These are phyloP conservation scores for Myocastor coypus DNA, from an alignment of 2,113 vertebrate species.

Conservation along the genomic window DNA sequence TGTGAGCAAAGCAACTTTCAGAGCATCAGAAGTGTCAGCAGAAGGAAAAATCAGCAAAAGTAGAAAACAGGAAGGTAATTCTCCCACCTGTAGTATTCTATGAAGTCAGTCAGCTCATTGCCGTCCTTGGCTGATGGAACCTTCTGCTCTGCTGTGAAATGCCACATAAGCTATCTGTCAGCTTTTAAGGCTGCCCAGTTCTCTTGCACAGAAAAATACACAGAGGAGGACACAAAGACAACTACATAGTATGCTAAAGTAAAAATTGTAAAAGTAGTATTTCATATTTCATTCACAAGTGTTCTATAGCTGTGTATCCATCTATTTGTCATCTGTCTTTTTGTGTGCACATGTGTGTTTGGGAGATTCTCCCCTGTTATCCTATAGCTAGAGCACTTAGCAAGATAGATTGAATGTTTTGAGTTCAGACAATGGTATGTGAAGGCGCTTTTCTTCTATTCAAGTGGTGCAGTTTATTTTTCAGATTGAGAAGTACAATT, in stretches of 20 bases:
- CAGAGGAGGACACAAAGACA: conserved; percentile 67
- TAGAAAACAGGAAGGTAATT: conserved; percentile 85
- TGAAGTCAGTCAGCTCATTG: conserved; percentile 81
- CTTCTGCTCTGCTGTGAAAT: conserved; percentile 85
- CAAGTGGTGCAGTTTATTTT: conserved; percentile 16
- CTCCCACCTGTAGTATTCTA: conserved; percentile 79
- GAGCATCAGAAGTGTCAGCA: conserved; percentile 86
- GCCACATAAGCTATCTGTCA: conserved; percentile 85
- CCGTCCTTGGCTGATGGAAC: conserved; percentile 79
- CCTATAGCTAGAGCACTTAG: conserved; percentile 72
- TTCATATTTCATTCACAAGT: conserved; percentile 74
- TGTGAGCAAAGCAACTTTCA: conserved; percentile 87
- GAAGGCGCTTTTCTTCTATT: not conserved
- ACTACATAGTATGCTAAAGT: conserved; percentile 10
- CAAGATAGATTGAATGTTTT: conserved; percentile 67
- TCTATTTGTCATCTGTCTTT: not conserved
- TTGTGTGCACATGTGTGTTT: not conserved
- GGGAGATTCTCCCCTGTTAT: conserved; percentile 73
- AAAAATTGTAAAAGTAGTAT: conserved; percentile 54
- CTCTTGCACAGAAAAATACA: conserved; percentile 79
- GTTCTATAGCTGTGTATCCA: not conserved
- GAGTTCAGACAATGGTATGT: not conserved
- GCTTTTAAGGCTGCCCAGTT: conserved; percentile 74
- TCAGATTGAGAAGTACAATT: not conserved
- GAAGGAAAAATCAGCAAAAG: conserved; percentile 86